Conservation (phyloP, 2,797 vertebrate genomes). For the Holocentrus rufus region DNA sequence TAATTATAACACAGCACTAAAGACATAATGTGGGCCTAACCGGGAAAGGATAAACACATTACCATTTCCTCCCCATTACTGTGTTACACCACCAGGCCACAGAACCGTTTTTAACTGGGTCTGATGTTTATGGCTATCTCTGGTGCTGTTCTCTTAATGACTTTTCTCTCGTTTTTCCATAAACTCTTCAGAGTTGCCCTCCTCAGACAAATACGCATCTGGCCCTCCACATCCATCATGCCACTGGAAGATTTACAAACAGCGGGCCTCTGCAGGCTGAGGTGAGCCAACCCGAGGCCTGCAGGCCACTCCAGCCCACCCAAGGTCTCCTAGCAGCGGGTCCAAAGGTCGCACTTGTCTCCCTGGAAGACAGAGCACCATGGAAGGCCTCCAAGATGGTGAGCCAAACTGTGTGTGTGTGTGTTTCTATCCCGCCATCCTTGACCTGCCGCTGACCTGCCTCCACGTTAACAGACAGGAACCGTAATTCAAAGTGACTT, state of each 20-base stretch:
- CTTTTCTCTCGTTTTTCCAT: neutral
- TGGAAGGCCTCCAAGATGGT: constrained; percentile 3
- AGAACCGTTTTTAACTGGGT: constrained; percentile 38
- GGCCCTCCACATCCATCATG: constrained; percentile 46
- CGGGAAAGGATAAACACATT: constrained; percentile 20
- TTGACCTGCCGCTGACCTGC: constrained; percentile 33
- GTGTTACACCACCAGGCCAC: constrained; percentile 36
- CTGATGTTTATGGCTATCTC: constrained; percentile 2
- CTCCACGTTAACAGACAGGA: constrained; percentile 28
- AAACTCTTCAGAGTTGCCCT: constrained; percentile 24
- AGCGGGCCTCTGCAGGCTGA: neutral
- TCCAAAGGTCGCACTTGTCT: constrained; percentile 33
- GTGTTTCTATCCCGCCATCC: constrained; percentile 32
- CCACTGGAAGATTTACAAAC: constrained; percentile 34
- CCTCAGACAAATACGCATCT: constrained; percentile 25
- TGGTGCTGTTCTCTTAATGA: constrained; percentile 2
- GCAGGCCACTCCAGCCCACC: neutral
- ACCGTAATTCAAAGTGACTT: constrained; percentile 64
- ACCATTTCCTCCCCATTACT: constrained; percentile 46
- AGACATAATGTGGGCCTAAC: constrained; percentile 17
- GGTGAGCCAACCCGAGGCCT: neutral
- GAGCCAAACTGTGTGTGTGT: constrained; percentile 10
- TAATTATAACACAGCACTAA: constrained; percentile 8
- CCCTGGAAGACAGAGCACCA: constrained; percentile 10
- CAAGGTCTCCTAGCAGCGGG: constrained; percentile 12